Evolutionary conservation across 2,888 invertebrate species (phyloP).

Genomic region (Orthonevra nobilis): DNA sequence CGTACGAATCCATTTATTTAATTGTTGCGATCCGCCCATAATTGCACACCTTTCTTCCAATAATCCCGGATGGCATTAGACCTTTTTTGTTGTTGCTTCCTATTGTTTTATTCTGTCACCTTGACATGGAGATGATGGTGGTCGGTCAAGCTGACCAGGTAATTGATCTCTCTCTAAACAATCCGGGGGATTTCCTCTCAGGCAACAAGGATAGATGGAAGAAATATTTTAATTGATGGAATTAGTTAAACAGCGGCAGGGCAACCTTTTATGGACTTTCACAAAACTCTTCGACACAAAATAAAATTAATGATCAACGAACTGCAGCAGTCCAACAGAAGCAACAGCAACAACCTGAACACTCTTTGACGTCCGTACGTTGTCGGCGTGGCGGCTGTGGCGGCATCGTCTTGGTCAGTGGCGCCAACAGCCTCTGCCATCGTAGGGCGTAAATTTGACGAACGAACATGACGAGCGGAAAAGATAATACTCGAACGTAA

Average conservation of each 20-base stretch:
- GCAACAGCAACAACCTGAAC: slow-evolving; percentile 28
- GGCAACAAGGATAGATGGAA: slow-evolving; percentile 1
- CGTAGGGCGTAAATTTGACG: slow-evolving; percentile 67
- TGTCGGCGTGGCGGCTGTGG: neutral
- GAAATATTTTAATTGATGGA: slow-evolving; percentile 69
- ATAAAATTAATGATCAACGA: slow-evolving; percentile 67
- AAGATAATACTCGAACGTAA: slow-evolving; percentile 60
- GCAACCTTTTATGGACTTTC: slow-evolving; percentile 50
- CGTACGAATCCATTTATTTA: slow-evolving; percentile 48
- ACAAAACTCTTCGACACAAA: slow-evolving; percentile 21
- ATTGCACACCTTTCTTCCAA: slow-evolving; percentile 52
- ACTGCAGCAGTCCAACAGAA: slow-evolving; percentile 36
- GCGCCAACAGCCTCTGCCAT: slow-evolving; percentile 42
- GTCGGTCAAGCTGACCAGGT: slow-evolving; percentile 14
- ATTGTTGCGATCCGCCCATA: slow-evolving; percentile 63
- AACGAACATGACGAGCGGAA: slow-evolving; percentile 68
- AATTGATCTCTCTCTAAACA: slow-evolving; percentile 53
- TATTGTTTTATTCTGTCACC: slow-evolving; percentile 55
- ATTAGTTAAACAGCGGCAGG: slow-evolving; percentile 69
- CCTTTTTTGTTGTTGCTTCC: slow-evolving; percentile 34
- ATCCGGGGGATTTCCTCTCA: slow-evolving; percentile 7
- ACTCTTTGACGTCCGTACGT: slow-evolving; percentile 26
- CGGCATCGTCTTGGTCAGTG: slow-evolving; percentile 13
- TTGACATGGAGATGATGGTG: slow-evolving; percentile 51
- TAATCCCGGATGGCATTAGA: slow-evolving; percentile 48